Evolutionary conservation across 2,113 vertebrate species (phyloP), one percentile per base, ranked within the genome.

Genomic region (Chinchilla lanigera): DNA sequence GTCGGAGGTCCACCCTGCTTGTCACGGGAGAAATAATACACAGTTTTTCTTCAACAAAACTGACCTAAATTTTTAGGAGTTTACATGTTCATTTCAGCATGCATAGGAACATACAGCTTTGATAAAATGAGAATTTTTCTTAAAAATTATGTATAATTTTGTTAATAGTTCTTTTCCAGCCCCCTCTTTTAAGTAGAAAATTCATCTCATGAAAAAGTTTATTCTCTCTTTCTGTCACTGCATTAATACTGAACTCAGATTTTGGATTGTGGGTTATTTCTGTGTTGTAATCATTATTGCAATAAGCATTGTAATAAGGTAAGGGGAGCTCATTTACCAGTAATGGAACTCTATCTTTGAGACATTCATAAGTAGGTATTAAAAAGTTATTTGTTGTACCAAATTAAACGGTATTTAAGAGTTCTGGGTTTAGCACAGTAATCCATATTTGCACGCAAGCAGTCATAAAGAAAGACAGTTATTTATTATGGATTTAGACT

Each of bases 361-460:
- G 78, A 54, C 24, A 94, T 97, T 80, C 97, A 93, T 95, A 94
- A 91, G 78, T 35, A 93, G 67, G 61, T 89, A n/a, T 94, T 93
- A 95, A 90, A 97, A 97, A 35, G 28, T 77, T 96, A 95, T 97
- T 97, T 97, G 86, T 85, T 96, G 96, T 92, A 22, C 77, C 65
- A 28, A 90, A 97, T 85, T 97, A 95, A 96, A 92, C 61, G 89
- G 5, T 35, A 47, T 89, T 91, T 96, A 96, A 94, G 7, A 38
- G 73, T 69, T 81, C 20, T 77, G 63, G 63, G 67, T 86, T 97
- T 81, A 81, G 67, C 28, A 73, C 20, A 82, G 41, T 73, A 91
- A 91, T 93, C 19, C 56, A 38, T 71, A 94, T 90, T 30, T 71
- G 17, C 44, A 87, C 85, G 50, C 30, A 94, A 94, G 20, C 83